Evolutionary conservation across 2,113 vertebrate species (phyloP), one percentile per base, ranked within the genome.

Genomic region (Corapipo altera): DNA sequence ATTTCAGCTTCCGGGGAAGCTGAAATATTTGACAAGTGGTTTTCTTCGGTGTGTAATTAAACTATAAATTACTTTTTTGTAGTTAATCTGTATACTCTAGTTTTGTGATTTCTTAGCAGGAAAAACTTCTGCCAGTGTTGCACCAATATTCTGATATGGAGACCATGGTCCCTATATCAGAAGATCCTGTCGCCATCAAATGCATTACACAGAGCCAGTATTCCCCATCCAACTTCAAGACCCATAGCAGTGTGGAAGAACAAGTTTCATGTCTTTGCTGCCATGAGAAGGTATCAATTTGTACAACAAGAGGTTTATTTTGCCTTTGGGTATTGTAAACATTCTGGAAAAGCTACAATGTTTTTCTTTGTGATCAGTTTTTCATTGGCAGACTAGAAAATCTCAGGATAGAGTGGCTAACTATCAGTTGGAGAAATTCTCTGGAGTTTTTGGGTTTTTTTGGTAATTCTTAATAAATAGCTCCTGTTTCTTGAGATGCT

Each of bases 91-190:
- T 70, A 79, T 75, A 32, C 41, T 58, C 28, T 51, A 58, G 51
- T 52, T 83, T 64, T 64, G 33, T 52, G 27, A 71, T 43, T 44
- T 89, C 62, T 80, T 59, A 44, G 37, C 32, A 58, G 32, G 41
- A 83, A 57, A 58, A 76, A 8, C 51, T n/a, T 78, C 19, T 23
- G 30, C 35, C 37, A 32, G 37, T 55, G n/a, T 37, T 44, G 30
- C 49, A 73, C 15, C 48, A 55, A 18, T 48, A 80, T 51, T 78
- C 48, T 30, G 3, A 18, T 5, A 22, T 1, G 6, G 41, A 20
- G 12, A 52, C 44, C 0, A 0, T 2, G 15, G 19, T 32, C 21
- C 44, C 33, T 44, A 55, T 4, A n/a, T 20, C 49, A 57, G 44
- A 46, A 54, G 44, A 73, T 64, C 32, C 41, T 69, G 32, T 32